Evolutionary conservation across 2,113 vertebrate species (phyloP).

Genomic region (Porphyrio hochstetteri): DNA sequence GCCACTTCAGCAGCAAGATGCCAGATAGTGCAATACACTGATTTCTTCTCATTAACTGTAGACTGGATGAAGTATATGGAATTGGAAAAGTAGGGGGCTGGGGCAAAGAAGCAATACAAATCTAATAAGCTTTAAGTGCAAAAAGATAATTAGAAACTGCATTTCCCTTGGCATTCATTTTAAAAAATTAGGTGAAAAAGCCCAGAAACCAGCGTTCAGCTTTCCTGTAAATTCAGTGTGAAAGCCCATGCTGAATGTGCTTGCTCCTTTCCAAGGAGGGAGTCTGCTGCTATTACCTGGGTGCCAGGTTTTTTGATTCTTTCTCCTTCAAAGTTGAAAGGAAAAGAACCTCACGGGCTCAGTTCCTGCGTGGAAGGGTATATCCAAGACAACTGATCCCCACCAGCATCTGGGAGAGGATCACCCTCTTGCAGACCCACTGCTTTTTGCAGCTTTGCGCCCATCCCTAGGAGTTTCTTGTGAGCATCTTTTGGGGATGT

Average conservation of each 20-base stretch:
- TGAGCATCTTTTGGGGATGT: not conserved
- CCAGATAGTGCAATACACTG: constrained; percentile 77
- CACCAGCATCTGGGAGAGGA: not conserved
- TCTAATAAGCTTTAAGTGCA: constrained; percentile 38
- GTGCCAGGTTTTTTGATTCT: not conserved
- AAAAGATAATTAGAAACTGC: constrained; percentile 34
- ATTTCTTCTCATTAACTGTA: constrained; percentile 77
- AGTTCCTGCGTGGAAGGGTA: not conserved
- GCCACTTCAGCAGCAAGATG: constrained; percentile 73
- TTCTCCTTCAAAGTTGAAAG: not conserved
- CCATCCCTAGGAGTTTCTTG: not conserved
- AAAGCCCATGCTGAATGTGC: not conserved
- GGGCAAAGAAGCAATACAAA: constrained; percentile 7
- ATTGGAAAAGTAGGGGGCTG: not conserved
- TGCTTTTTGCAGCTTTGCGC: not conserved
- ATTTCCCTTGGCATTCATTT: not conserved
- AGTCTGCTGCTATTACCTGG: not conserved
- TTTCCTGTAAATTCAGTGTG: not conserved
- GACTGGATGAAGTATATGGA: constrained; percentile 38
- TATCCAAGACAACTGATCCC: not conserved
- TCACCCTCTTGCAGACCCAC: not conserved
- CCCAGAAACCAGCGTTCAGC: not conserved
- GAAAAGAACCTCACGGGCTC: not conserved
- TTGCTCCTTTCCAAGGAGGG: not conserved
- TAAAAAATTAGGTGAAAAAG: not conserved